Evolutionary conservation across 92 coral and sea anemone species (phyloP).

Genomic region (Zoanthus sociatus): DNA sequence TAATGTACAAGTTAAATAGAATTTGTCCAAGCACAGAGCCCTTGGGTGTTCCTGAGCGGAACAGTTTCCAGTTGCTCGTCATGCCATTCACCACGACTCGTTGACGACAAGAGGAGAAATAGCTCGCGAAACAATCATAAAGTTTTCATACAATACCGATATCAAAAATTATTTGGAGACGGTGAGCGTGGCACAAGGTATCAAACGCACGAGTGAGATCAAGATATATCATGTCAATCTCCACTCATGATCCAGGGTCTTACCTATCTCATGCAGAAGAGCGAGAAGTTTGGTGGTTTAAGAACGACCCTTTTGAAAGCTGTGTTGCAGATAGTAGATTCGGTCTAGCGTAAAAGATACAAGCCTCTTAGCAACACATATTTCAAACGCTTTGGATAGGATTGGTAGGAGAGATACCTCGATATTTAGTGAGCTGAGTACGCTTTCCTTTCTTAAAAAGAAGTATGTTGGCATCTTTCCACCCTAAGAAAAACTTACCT

Average conservation of each 20-base stretch:
- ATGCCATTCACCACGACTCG: constrained; percentile 39
- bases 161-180: constrained; percentile 5
- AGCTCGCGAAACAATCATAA: constrained; percentile 40
- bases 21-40: constrained; percentile 29
- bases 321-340: constrained; percentile 18
- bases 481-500: no score
- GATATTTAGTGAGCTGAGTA: no score
- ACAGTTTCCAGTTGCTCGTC: neutral
- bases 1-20: constrained; percentile 18
- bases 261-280: constrained; percentile 54
- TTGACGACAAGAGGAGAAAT: constrained; percentile 26
- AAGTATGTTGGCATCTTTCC: no score
- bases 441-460: no score
- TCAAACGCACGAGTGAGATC: constrained; percentile 43
- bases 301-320: constrained; percentile 48
- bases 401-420: constrained; percentile 42
- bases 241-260: constrained; percentile 37
- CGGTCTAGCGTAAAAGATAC: constrained; percentile 17
- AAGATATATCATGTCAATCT: constrained; percentile 46
- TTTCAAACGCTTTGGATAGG: constrained; percentile 52
- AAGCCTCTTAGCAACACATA: constrained; percentile 43
- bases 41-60: neutral
- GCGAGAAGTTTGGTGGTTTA: constrained; percentile 49
- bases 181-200: constrained; percentile 38
- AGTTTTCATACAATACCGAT: constrained; percentile 26